Conservation (phyloP, 2,888 invertebrate genomes). For the Andrena flavipes region DNA sequence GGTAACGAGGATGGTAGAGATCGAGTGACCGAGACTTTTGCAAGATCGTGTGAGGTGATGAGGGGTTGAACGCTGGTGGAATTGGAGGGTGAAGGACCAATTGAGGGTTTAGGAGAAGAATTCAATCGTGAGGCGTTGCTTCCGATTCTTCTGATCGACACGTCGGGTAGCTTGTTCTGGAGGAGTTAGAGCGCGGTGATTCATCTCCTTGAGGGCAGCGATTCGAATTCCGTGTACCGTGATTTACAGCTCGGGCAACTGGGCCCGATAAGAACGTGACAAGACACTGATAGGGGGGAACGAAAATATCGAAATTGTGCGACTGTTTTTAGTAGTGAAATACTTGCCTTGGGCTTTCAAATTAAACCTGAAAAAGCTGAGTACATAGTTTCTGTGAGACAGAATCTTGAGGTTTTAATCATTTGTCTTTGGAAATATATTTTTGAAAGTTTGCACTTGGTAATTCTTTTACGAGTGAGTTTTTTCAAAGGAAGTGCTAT, state of each 20-base stretch:
- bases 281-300: no score
- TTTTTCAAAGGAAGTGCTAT: no score
- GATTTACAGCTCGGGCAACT: constrained; percentile 11
- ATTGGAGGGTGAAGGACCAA: background rate
- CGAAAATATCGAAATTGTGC: no score
- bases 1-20: background rate
- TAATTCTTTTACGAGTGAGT: no score
- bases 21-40: background rate
- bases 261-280: constrained; percentile 44
- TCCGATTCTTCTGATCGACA: background rate
- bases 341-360: no score
- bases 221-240: constrained; percentile 22
- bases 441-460: no score
- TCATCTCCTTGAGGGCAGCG: constrained; percentile 7
- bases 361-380: no score
- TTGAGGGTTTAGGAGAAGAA: background rate
- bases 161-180: background rate
- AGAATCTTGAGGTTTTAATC: no score
- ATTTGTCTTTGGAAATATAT: no score
- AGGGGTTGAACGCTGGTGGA: background rate
- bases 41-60: background rate
- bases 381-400: no score
- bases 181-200: constrained; percentile 19
- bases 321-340: no score
- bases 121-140: background rate